phyloP scores from a whole-genome alignment of 2,797 vertebrate species.

The Sebastes nivosus region DNA sequence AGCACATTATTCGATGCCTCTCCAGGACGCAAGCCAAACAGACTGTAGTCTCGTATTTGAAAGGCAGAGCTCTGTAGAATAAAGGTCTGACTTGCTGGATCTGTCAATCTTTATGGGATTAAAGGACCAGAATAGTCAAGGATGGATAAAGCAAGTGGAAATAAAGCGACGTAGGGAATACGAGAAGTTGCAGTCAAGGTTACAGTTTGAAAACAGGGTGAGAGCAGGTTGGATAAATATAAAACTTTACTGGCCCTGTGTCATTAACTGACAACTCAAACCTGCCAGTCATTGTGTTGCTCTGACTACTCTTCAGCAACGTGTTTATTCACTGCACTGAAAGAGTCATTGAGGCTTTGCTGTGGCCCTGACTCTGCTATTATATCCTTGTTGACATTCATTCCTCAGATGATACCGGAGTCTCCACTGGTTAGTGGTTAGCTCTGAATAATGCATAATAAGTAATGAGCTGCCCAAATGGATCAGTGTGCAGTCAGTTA shows the following conservation, averaged over 20 bases:
- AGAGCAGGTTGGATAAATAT: constrained; percentile 35
- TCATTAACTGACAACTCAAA: constrained; percentile 42
- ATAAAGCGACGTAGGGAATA: background rate
- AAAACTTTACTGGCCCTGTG: constrained; percentile 14
- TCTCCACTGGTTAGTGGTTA: constrained; percentile 63
- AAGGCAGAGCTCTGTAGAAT: constrained; percentile 32
- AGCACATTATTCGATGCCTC: constrained; percentile 56
- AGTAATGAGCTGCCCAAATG: constrained; percentile 83
- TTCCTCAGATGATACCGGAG: constrained; percentile 55
- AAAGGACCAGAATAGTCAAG: constrained; percentile 27
- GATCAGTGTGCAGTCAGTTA: constrained; percentile 81
- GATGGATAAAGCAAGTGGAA: constrained; percentile 18
- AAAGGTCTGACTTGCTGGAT: constrained; percentile 13
- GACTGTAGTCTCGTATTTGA: constrained; percentile 38
- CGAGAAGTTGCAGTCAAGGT: constrained; percentile 27
- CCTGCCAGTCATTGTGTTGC: constrained; percentile 23
- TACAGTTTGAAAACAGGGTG: constrained; percentile 10
- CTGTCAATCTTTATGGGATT: constrained; percentile 38
- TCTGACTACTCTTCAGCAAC: background rate
- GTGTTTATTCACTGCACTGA: constrained; percentile 43
- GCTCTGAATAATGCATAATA: constrained; percentile 84
- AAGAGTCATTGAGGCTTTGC: constrained; percentile 43
- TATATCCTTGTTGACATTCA: constrained; percentile 65
- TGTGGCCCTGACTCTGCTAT: constrained; percentile 43
- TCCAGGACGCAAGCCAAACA: constrained; percentile 52